phyloP scores from a whole-genome alignment of 2,113 vertebrate genomes.

The Gymnocephalus cernua region DNA sequence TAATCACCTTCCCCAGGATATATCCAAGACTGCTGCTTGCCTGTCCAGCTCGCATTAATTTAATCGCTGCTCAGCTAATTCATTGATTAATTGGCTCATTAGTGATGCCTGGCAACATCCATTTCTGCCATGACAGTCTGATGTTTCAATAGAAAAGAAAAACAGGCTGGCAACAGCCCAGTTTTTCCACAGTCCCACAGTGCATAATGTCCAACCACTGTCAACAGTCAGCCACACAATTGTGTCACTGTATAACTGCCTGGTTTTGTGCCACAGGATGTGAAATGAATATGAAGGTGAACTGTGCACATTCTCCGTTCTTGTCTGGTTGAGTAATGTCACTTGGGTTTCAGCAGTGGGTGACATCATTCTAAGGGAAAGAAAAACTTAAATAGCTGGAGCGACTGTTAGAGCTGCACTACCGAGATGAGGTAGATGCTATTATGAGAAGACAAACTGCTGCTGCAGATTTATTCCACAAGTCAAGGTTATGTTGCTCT shows the following conservation, averaged over 20 bases:
- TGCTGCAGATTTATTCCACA: conserved; percentile 57
- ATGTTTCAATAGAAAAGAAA: conserved; percentile 83
- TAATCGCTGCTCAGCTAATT: conserved; percentile 84
- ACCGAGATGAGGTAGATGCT: conserved; percentile 67
- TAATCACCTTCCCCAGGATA: conserved; percentile 82
- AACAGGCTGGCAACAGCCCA: conserved; percentile 75
- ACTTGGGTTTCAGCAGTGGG: conserved; percentile 67
- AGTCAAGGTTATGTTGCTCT: conserved; percentile 67
- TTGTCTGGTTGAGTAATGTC: conserved; percentile 77
- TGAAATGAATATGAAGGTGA: conserved; percentile 75
- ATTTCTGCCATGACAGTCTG: conserved; percentile 80
- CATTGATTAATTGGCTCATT: conserved; percentile 86
- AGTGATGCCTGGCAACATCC: conserved; percentile 85
- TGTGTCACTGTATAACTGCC: conserved; percentile 68
- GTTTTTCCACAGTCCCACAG: conserved; percentile 73
- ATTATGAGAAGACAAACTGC: conserved; percentile 61
- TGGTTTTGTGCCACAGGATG: conserved; percentile 69
- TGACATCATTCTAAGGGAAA: conserved; percentile 74
- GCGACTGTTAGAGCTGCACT: conserved; percentile 47
- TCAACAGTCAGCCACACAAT: conserved; percentile 72
- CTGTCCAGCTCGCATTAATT: conserved; percentile 80
- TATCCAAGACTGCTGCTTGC: conserved; percentile 78
- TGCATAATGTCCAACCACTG: conserved; percentile 74
- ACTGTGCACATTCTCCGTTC: conserved; percentile 68
- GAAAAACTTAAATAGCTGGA: conserved; percentile 69